These are phyloP conservation scores for Zaprionus gabonicus DNA, from an alignment of 1,140 invertebrate genomes.

Conservation along the genomic window DNA sequence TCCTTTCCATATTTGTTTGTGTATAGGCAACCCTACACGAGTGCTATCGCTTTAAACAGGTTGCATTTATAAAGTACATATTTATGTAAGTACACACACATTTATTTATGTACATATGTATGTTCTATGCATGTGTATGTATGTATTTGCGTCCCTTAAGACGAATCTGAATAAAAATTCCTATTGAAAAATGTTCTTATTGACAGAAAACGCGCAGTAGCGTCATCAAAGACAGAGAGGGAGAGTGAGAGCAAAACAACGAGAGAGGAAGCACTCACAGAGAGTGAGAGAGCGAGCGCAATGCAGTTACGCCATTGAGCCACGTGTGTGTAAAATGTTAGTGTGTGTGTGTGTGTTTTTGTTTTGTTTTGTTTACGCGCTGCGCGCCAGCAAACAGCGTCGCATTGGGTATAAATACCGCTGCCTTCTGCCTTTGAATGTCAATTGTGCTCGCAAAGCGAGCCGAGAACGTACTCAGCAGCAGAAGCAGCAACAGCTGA, in stretches of 20 bases:
- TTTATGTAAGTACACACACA: not conserved
- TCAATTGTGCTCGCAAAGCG: constrained; percentile 58
- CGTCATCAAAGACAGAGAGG: not conserved
- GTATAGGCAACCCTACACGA: not conserved
- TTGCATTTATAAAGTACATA: not conserved
- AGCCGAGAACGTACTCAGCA: constrained; percentile 21
- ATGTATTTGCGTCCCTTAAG: constrained; percentile 22
- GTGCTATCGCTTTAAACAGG: not conserved
- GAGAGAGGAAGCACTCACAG: not conserved
- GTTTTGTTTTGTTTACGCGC: constrained; percentile 36
- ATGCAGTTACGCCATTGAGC: constrained; percentile 31
- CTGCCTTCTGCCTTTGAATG: constrained; percentile 4
- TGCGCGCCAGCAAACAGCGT: constrained; percentile 25
- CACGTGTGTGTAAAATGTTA: constrained; percentile 9
- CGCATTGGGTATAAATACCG: constrained; percentile 60
- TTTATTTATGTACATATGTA: constrained; percentile 2
- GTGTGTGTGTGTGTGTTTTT: constrained; percentile 10
- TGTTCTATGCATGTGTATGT: not conserved
- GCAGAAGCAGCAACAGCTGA: constrained; percentile 22
- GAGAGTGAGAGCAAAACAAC: constrained; percentile 8
- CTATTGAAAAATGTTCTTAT: constrained; percentile 11
- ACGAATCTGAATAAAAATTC: not conserved
- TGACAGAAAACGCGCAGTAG: constrained; percentile 9
- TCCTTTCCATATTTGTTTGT: not conserved
- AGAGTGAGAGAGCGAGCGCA: constrained; percentile 14